These are phyloP conservation scores for Acronicta psi DNA, from an alignment of 2,888 invertebrate species.

Conservation along the genomic window DNA sequence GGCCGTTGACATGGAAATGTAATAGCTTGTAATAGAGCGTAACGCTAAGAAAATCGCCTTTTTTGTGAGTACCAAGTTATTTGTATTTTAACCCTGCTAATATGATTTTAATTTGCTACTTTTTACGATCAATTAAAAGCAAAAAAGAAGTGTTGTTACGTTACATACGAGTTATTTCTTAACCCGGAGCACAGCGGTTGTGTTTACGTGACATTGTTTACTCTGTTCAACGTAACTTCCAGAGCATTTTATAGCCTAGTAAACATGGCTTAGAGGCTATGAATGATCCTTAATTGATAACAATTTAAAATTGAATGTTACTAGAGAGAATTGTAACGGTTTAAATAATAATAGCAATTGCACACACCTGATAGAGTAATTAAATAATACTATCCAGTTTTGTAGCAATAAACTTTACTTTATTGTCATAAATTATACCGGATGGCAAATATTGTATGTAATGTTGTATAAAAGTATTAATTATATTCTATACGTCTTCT, in stretches of 20 bases:
- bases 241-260: slow-evolving; percentile 2
- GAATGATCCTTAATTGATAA: slow-evolving; percentile 11
- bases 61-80: neutral
- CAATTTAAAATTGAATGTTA: slow-evolving; percentile 23
- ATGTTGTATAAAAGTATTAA: slow-evolving; percentile 21
- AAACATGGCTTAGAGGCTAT: slow-evolving; percentile 1
- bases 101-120: slow-evolving; percentile 9
- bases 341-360: slow-evolving; percentile 10
- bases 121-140: neutral
- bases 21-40: slow-evolving; percentile 32
- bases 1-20: slow-evolving; percentile 54
- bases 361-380: slow-evolving; percentile 7
- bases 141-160: neutral
- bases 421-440: too few species aligned
- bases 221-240: slow-evolving; percentile 4
- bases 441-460: too few species aligned
- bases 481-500: slow-evolving; percentile 20
- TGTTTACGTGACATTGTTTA: slow-evolving; percentile 3
- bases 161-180: neutral
- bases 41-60: slow-evolving; percentile 7
- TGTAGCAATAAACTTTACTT: slow-evolving; percentile 6
- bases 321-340: slow-evolving; percentile 2
- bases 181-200: neutral
- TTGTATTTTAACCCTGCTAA: neutral
- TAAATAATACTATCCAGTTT: slow-evolving; percentile 9